phyloP scores from a whole-genome alignment of 2,113 vertebrate species.

The Mobula birostris region DNA sequence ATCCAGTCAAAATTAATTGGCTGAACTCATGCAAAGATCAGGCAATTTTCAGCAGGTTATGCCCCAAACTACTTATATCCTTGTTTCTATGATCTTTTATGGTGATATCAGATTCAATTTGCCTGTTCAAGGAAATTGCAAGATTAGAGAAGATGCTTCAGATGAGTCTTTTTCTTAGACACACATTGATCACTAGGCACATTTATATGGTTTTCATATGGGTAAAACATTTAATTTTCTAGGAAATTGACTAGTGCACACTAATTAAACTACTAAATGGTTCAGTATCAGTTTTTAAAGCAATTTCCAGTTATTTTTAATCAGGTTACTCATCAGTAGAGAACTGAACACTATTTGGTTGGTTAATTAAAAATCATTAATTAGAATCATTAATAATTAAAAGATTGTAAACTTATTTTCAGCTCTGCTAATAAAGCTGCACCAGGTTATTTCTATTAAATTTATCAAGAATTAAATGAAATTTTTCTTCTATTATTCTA shows the following conservation, averaged over 20 bases:
- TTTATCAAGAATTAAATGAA: too few species aligned
- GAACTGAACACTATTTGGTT: background rate
- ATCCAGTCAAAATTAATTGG: background rate
- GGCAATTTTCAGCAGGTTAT: background rate
- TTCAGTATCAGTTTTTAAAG: background rate
- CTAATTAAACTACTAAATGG: background rate
- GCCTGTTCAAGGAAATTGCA: background rate
- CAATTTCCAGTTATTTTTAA: too few species aligned
- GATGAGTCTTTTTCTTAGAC: background rate
- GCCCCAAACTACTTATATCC: background rate
- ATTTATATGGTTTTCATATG: background rate
- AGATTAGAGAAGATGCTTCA: background rate
- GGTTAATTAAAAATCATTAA: background rate
- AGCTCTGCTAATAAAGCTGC: background rate
- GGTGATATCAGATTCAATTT: background rate
- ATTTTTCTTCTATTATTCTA: too few species aligned
- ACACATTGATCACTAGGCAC: background rate
- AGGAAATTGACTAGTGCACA: background rate
- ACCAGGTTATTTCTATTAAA: too few species aligned
- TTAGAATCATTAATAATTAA: too few species aligned
- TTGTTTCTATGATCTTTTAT: background rate
- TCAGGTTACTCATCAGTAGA: background rate
- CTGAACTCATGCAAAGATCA: background rate
- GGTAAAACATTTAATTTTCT: background rate
- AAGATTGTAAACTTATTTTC: background rate